Percentiles rank a stretch among this genome's conserved stretches.
Conservation (phyloP, 2,797 vertebrate species). For the Platalea minor region DNA sequence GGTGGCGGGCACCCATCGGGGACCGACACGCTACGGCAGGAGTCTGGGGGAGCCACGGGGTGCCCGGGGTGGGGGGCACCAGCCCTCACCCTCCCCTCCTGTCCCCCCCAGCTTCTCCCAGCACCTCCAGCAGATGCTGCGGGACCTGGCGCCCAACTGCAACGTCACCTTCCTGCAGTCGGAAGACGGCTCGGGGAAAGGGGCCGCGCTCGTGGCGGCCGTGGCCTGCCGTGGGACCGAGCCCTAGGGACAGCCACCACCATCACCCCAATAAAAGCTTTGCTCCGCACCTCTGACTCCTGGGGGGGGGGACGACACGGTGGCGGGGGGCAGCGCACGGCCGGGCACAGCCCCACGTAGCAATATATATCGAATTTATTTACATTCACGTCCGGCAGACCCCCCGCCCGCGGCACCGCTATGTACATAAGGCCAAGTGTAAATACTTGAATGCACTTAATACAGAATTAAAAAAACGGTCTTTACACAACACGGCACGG, state of each 20-base stretch:
- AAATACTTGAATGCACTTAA: slow-evolving; percentile 84
- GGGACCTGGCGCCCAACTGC: slow-evolving; percentile 70
- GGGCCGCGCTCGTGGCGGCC: slow-evolving; percentile 74
- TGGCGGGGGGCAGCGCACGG: neutral
- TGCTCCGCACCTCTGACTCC: neutral
- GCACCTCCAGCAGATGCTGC: slow-evolving; percentile 59
- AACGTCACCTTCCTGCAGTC: slow-evolving; percentile 70
- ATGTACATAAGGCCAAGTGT: slow-evolving; percentile 87
- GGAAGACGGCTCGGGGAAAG: slow-evolving; percentile 77
- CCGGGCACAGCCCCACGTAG: slow-evolving; percentile 10
- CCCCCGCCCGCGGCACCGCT: slow-evolving; percentile 82
- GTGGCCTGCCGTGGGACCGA: slow-evolving; percentile 49
- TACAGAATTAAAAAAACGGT: slow-evolving; percentile 84
- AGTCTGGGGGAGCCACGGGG: no score
- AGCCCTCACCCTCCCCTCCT: neutral
- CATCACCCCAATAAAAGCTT: slow-evolving; percentile 29
- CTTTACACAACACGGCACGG: slow-evolving; percentile 75
- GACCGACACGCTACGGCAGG: neutral
- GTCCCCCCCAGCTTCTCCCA: slow-evolving; percentile 67
- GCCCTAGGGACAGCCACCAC: neutral
- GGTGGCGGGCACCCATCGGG: neutral
- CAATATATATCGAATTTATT: slow-evolving; percentile 83
- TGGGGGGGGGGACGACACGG: no score
- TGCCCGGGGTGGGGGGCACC: neutral
- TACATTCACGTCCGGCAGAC: slow-evolving; percentile 98